Conservation (phyloP, 2,888 invertebrate genomes). For the Galerucella calmariensis region DNA sequence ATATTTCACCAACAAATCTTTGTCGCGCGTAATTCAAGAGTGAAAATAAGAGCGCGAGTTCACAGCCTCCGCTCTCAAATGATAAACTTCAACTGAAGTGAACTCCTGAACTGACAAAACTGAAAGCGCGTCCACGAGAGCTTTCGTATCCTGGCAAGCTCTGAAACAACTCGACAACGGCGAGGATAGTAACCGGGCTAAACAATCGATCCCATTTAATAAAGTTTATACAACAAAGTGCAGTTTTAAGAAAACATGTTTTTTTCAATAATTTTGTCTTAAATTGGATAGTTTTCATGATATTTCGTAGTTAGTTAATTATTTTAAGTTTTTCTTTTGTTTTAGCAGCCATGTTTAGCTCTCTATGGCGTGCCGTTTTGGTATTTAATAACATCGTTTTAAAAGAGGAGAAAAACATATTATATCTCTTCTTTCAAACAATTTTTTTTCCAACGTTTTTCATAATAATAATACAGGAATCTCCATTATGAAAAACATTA, state of each 20-base stretch:
- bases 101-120: constrained; percentile 16
- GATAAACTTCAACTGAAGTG: constrained; percentile 23
- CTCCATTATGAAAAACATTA: no score
- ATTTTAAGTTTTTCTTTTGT: no score
- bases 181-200: background rate
- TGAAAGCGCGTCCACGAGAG: constrained; percentile 17
- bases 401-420: no score
- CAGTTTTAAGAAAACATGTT: background rate
- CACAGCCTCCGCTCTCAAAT: constrained; percentile 14
- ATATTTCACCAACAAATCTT: constrained; percentile 16
- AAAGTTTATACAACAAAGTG: background rate
- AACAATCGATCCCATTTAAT: constrained; percentile 7
- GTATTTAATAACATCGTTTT: no score
- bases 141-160: constrained; percentile 20
- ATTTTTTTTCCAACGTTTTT: no score
- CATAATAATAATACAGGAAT: no score
- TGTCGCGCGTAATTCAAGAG: constrained; percentile 11
- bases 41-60: constrained; percentile 12
- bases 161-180: background rate
- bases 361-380: no score
- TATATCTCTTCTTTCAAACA: no score
- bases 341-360: no score
- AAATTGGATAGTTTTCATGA: no score
- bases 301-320: no score
- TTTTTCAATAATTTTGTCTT: no score